These are phyloP conservation scores for Stomatorhinus walkeri DNA, from an alignment of 2,797 vertebrate species.

Conservation along the genomic window DNA sequence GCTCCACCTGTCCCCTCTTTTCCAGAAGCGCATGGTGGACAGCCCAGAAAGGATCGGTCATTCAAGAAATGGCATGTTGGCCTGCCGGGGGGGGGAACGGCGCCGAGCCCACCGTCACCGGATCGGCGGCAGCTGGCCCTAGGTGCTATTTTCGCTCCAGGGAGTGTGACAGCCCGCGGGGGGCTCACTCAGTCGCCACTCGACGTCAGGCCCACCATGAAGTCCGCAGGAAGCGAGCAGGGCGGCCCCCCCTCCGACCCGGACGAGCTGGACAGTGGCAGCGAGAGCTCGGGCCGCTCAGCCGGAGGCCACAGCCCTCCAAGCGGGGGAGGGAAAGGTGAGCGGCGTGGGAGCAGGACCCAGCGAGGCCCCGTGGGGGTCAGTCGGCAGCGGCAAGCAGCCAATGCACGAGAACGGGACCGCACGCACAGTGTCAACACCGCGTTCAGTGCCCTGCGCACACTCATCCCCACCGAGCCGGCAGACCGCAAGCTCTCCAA, in stretches of 20 bases:
- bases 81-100: constrained; percentile 51
- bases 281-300: constrained; percentile 63
- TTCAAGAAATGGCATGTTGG: constrained; percentile 63
- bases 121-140: constrained; percentile 62
- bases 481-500: constrained; percentile 80
- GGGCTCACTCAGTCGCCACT: constrained; percentile 36
- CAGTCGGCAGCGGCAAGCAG: constrained; percentile 73
- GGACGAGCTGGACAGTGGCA: constrained; percentile 62
- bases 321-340: constrained; percentile 31
- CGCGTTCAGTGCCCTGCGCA: constrained; percentile 76
- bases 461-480: constrained; percentile 82
- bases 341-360: constrained; percentile 33
- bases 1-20: constrained; percentile 66
- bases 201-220: constrained; percentile 53
- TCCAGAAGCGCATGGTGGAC: constrained; percentile 46
- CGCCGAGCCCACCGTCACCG: constrained; percentile 58
- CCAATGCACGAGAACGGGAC: constrained; percentile 81
- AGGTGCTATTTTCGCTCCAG: constrained; percentile 60
- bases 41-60: constrained; percentile 72
- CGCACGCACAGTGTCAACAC: constrained; percentile 83
- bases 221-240: constrained; percentile 52
- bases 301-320: constrained; percentile 48
- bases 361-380: constrained; percentile 42
- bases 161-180: constrained; percentile 57
- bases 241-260: constrained; percentile 50